Percentiles rank a stretch among this genome's conserved stretches.
These are phyloP conservation scores for Schizotus pectinicornis DNA, from an alignment of 2,888 invertebrate genomes.

Conservation along the genomic window DNA sequence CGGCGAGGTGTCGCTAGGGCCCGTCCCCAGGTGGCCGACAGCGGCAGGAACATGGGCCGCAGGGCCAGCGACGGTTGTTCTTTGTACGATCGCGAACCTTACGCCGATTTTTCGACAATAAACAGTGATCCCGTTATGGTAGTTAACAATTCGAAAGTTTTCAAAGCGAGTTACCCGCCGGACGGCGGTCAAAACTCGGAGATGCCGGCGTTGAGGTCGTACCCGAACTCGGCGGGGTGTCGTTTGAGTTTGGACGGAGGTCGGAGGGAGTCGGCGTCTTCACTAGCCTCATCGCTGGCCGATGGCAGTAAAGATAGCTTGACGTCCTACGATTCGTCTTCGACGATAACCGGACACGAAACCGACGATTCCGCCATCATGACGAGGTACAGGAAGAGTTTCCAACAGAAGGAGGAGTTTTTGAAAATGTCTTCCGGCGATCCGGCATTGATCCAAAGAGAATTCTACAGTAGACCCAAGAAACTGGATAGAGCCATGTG, in stretches of 20 bases:
- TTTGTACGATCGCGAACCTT: conserved; percentile 45
- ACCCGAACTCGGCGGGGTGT: conserved; percentile 54
- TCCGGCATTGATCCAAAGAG: conserved; percentile 62
- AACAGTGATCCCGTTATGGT: conserved; percentile 17
- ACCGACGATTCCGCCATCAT: conserved; percentile 73
- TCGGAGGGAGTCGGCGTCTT: conserved; percentile 65
- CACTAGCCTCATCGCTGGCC: conserved; percentile 67
- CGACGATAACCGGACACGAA: conserved; percentile 70
- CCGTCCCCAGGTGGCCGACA: conserved; percentile 56
- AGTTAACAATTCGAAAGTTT: conserved; percentile 27
- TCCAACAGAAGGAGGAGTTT: conserved; percentile 91
- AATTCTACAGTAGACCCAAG: conserved; percentile 81
- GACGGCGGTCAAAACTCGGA: conserved; percentile 27
- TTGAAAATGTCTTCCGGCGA: conserved; percentile 69
- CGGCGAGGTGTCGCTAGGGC: conserved; percentile 52
- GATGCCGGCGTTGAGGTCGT: conserved; percentile 37
- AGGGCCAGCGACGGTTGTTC: conserved; percentile 62
- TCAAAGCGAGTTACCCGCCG: conserved; percentile 42
- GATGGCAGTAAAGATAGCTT: conserved; percentile 73
- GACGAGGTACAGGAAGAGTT: conserved; percentile 80
- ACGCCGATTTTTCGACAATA: conserved; percentile 31
- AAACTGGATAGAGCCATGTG: conserved; percentile 74
- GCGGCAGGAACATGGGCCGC: conserved; percentile 56
- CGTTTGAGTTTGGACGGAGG: conserved; percentile 61
- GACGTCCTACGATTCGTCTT: conserved; percentile 72